Evolutionary conservation across 2,797 vertebrate genomes (phyloP), one percentile per base, ranked within the genome.

Genomic region (Malacoctenus gilli): DNA sequence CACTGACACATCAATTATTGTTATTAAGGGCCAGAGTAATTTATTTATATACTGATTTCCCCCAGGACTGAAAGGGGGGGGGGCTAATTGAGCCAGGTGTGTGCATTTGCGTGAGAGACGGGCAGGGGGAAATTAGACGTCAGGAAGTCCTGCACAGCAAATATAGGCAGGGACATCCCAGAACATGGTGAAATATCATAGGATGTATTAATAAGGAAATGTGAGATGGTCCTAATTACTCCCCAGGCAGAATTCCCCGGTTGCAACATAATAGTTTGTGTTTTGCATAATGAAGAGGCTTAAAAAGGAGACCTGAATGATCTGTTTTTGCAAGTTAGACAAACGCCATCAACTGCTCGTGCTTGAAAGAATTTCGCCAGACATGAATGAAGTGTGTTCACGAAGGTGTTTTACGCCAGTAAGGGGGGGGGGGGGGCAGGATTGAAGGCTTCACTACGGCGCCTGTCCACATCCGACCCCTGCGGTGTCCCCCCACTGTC

Each of bases 1-100:
- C 85, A 84, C 85, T 86, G 86, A 88, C 87, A 90, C 84, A 85
- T 89, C 87, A 89, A 90, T 90, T 90, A 87, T 80, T 87, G 81
- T 89, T 88, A 91, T 90, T 89, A 90, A 85, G 66, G 65, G 60
- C 56, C 22, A 19, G 68, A 80, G 82, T 88, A 85, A 88, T 91
- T 87, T 90, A 87, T 89, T 89, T 86, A 86, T 89, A 84, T 80
- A 77, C 49, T 82, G 82, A 90, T 86, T 89, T 89, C 84, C 88
- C 88, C 70, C 44, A 59, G 75, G 82, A n/a, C n/a, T n/a, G n/a
- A n/a, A 79, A 15, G 35, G 44, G 68, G 63, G 72, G 50, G 56
- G 80, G 39, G 61, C 79, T 89, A 88, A 89, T 88, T 84, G 84
- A 85, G 68, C 68, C 87, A 85, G 77, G 82, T 84, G 75, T 76